Conservation (phyloP, 2,113 vertebrate genomes). For the Paradoxurus hermaphroditus region DNA sequence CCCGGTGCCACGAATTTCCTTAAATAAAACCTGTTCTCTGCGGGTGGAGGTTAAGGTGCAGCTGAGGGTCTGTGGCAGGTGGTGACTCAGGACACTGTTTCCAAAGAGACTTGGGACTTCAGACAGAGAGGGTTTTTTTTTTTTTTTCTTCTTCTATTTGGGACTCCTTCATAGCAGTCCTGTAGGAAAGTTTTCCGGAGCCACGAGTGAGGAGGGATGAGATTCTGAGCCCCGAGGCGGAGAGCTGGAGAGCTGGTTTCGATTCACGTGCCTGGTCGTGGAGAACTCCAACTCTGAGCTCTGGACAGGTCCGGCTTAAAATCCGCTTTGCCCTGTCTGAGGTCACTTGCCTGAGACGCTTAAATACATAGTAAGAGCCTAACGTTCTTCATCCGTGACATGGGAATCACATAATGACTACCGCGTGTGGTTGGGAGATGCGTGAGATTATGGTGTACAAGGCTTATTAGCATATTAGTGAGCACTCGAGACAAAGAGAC, state of each 20-base stretch:
- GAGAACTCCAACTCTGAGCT: no score
- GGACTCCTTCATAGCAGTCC: background rate
- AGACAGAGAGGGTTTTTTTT: background rate
- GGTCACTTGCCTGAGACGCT: background rate
- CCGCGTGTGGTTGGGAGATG: background rate
- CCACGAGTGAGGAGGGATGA: background rate
- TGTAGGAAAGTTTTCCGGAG: background rate
- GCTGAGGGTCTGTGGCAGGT: background rate
- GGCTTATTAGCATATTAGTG: background rate
- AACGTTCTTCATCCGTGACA: background rate
- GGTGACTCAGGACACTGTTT: background rate
- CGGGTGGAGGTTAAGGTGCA: background rate
- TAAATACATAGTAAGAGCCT: background rate
- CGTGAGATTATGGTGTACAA: background rate
- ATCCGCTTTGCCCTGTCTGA: background rate
- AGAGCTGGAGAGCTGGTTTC: background rate
- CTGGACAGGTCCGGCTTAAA: background rate
- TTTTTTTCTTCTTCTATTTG: background rate
- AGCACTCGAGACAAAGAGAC: background rate
- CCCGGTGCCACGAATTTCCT: background rate
- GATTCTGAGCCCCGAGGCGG: background rate
- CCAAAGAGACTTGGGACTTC: background rate
- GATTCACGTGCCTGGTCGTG: no score
- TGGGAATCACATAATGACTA: background rate
- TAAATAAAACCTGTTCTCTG: conserved; percentile 34